Conservation (phyloP, 2,888 invertebrate genomes). For the Brachypterus glaber region DNA sequence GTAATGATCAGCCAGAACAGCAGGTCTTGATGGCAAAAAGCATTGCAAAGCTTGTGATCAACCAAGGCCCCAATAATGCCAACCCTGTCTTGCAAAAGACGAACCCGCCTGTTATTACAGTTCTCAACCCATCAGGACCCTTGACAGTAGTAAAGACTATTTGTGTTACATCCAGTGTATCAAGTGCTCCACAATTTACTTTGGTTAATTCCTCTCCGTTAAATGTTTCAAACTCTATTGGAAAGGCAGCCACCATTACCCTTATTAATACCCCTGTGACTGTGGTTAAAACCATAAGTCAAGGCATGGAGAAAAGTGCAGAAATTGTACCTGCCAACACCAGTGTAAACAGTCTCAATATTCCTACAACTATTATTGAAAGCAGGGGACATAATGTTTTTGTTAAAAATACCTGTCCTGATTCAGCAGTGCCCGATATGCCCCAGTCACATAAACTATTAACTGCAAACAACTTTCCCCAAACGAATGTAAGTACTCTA, state of each 20-base stretch:
- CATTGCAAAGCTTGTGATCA: constrained; percentile 30
- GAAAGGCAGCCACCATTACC: constrained; percentile 35
- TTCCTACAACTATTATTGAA: constrained; percentile 27
- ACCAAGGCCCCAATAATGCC: too few species aligned
- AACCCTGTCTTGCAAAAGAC: constrained; percentile 29
- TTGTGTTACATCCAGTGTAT: constrained; percentile 34
- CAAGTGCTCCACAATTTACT: constrained; percentile 35
- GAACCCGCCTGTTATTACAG: constrained; percentile 37
- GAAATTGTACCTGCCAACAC: constrained; percentile 7
- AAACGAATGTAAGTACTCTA: constrained; percentile 33
- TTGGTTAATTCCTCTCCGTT: constrained; percentile 35
- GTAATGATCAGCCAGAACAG: constrained; percentile 13
- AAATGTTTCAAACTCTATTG: constrained; percentile 31
- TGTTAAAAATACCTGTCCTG: constrained; percentile 35
- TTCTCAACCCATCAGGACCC: constrained; percentile 36
- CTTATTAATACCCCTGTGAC: constrained; percentile 37
- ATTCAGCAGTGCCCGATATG: constrained; percentile 26
- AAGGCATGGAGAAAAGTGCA: constrained; percentile 16
- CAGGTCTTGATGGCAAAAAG: constrained; percentile 18
- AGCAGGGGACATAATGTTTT: constrained; percentile 38
- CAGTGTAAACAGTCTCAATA: constrained; percentile 6
- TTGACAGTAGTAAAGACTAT: constrained; percentile 38
- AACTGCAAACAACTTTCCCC: constrained; percentile 35
- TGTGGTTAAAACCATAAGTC: constrained; percentile 33
- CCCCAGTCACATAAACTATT: constrained; percentile 36